These are phyloP conservation scores for Ranitomeya variabilis DNA, from an alignment of 2,113 vertebrate genomes.

Conservation along the genomic window DNA sequence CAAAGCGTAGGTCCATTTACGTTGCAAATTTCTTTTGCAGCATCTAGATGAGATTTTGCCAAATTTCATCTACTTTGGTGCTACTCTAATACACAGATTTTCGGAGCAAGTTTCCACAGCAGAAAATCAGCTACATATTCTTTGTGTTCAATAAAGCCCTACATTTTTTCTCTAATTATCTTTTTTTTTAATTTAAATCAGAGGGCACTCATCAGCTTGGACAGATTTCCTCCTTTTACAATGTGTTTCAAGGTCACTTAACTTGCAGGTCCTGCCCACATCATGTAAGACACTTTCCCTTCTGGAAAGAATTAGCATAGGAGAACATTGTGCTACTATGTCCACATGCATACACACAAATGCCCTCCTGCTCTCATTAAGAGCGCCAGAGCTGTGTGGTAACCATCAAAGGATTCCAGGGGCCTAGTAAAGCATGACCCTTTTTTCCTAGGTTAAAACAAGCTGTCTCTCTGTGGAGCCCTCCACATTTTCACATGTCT, in stretches of 20 bases:
- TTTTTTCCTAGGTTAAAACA: conserved; percentile 53
- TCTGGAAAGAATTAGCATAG: neutral
- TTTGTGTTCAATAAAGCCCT: too few relatives aligned
- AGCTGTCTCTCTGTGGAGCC: conserved; percentile 39
- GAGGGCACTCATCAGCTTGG: neutral
- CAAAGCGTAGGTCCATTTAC: too few relatives aligned
- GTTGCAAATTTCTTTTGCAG: too few relatives aligned
- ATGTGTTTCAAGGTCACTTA: conserved; percentile 8
- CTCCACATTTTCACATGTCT: conserved; percentile 38
- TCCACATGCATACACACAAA: conserved; percentile 22
- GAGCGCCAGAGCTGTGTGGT: conserved; percentile 7
- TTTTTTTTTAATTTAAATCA: neutral
- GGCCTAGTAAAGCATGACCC: conserved; percentile 34
- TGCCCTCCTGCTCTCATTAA: neutral
- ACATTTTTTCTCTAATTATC: neutral
- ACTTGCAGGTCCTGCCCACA: conserved; percentile 16
- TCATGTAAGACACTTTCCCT: conserved; percentile 1
- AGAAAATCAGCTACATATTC: too few relatives aligned
- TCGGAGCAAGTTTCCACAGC: too few relatives aligned
- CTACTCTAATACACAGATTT: too few relatives aligned
- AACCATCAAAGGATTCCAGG: conserved; percentile 42
- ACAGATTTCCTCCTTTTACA: neutral
- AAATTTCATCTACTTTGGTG: too few relatives aligned
- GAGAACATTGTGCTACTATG: conserved; percentile 16
- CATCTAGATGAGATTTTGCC: too few relatives aligned